Evolutionary conservation across 2,888 invertebrate genomes (phyloP).

Genomic region (Thymelicus lineola): DNA sequence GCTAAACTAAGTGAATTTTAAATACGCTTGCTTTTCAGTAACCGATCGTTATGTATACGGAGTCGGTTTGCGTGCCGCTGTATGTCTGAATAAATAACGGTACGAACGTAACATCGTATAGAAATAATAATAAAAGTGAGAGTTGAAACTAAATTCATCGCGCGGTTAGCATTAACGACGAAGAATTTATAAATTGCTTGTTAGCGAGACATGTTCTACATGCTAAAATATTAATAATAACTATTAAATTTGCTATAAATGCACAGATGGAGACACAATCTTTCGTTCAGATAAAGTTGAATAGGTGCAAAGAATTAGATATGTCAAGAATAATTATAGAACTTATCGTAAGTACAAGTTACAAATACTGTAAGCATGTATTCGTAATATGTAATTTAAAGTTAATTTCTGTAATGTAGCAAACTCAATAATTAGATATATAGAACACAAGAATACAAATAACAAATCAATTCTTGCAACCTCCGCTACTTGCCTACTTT

Average conservation of each 20-base stretch:
- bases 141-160: constrained; percentile 40
- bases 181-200: constrained; percentile 37
- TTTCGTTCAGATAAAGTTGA: neutral
- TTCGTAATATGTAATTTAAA: too few relatives aligned
- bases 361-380: too few relatives aligned
- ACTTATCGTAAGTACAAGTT: too few relatives aligned
- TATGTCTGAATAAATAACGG: constrained; percentile 38
- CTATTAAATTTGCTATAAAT: neutral
- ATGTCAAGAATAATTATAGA: too few relatives aligned
- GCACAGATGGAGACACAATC: neutral
- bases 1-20: constrained; percentile 20
- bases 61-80: constrained; percentile 34
- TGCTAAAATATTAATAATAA: constrained; percentile 8
- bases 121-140: constrained; percentile 42
- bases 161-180: constrained; percentile 36
- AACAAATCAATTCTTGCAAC: too few relatives aligned
- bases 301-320: neutral
- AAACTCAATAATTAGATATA: too few relatives aligned
- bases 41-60: constrained; percentile 26
- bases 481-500: neutral
- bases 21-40: constrained; percentile 25
- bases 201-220: constrained; percentile 25
- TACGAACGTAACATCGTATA: constrained; percentile 38
- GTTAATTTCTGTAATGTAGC: too few relatives aligned
- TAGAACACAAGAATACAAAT: too few relatives aligned